phyloP scores from a whole-genome alignment of 2,888 invertebrate genomes.

The Tipula helvola region DNA sequence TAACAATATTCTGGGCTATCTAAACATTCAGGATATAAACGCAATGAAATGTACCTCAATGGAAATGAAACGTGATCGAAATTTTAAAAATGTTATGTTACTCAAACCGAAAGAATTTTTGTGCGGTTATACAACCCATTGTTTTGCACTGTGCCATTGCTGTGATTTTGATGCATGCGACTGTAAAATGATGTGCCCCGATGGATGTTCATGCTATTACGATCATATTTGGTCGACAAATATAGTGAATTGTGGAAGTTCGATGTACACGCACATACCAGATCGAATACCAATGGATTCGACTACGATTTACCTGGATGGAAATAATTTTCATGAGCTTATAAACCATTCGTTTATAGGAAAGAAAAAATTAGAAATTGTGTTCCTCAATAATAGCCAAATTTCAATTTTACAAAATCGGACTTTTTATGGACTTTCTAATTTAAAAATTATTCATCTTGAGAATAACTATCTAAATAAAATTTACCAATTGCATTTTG shows the following conservation, averaged over 20 bases:
- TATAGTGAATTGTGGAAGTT: slow-evolving; percentile 69
- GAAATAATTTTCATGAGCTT: slow-evolving; percentile 63
- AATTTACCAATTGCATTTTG: slow-evolving; percentile 65
- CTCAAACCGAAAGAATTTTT: slow-evolving; percentile 53
- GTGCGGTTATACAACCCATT: slow-evolving; percentile 68
- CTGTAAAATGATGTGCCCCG: slow-evolving; percentile 82
- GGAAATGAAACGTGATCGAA: slow-evolving; percentile 41
- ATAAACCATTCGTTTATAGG: slow-evolving; percentile 79
- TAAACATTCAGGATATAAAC: slow-evolving; percentile 67
- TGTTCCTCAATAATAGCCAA: slow-evolving; percentile 67
- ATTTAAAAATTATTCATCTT: slow-evolving; percentile 59
- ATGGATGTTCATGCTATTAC: slow-evolving; percentile 74
- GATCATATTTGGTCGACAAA: slow-evolving; percentile 76
- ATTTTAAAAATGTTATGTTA: not conserved
- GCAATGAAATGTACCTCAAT: slow-evolving; percentile 59
- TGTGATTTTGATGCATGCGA: slow-evolving; percentile 85
- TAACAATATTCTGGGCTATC: slow-evolving; percentile 64
- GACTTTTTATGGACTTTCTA: slow-evolving; percentile 68
- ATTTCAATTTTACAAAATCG: slow-evolving; percentile 64
- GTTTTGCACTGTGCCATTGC: slow-evolving; percentile 76
- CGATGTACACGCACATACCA: slow-evolving; percentile 59
- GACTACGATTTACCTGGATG: slow-evolving; percentile 74
- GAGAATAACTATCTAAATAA: slow-evolving; percentile 61
- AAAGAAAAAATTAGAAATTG: slow-evolving; percentile 63
- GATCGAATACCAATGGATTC: slow-evolving; percentile 74